Percentiles rank a stretch among this genome's conserved stretches.
Conservation (phyloP, 2,888 invertebrate genomes). For the Nephrotoma guestfalica region DNA sequence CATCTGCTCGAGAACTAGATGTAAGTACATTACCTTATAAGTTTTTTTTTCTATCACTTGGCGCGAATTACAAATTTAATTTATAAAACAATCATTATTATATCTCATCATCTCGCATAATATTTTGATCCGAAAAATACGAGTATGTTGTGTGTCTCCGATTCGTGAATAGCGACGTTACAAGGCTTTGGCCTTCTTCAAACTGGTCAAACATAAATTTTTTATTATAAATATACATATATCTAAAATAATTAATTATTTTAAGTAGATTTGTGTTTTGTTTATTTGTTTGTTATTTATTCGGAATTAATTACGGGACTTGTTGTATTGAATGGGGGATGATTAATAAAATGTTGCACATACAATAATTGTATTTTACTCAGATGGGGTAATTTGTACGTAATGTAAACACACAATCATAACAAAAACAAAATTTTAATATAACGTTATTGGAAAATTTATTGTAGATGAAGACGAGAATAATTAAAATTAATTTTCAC, state of each 20-base stretch:
- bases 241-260: not conserved
- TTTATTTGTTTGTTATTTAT: not conserved
- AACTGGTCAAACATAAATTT: not conserved
- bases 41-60: constrained; percentile 23
- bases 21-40: constrained; percentile 22
- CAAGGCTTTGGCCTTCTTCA: not conserved
- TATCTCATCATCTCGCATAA: not conserved
- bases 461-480: not conserved
- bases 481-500: not conserved
- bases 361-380: not conserved
- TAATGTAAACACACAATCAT: not conserved
- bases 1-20: constrained; percentile 33
- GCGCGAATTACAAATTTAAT: not conserved
- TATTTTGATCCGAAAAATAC: not conserved
- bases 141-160: not conserved
- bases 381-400: not conserved
- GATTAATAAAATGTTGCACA: not conserved
- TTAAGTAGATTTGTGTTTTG: not conserved
- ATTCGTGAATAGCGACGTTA: not conserved
- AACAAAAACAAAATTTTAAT: not conserved
- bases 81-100: not conserved
- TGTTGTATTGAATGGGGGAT: not conserved
- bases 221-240: not conserved
- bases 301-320: not conserved
- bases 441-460: not conserved